Conservation (phyloP, 2,888 invertebrate species). For the Marronus borbonicus region DNA sequence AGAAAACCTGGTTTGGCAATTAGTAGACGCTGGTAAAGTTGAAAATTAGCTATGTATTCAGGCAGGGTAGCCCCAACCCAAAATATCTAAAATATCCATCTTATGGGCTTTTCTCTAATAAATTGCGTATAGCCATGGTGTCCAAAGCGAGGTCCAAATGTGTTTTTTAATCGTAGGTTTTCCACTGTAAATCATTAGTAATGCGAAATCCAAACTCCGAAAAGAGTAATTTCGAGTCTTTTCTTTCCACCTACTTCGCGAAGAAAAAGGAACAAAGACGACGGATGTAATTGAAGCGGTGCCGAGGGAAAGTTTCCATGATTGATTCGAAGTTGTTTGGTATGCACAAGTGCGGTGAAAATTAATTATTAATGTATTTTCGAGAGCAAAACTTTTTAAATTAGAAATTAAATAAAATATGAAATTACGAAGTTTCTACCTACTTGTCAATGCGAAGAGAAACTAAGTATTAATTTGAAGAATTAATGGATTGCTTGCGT, state of each 20-base stretch:
- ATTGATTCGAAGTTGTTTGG: constrained; percentile 14
- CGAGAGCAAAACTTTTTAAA: constrained; percentile 9
- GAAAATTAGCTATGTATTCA: too few relatives aligned
- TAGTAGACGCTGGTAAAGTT: too few relatives aligned
- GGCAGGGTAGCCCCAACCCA: too few relatives aligned
- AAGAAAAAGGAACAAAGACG: neutral
- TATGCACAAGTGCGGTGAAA: constrained; percentile 1
- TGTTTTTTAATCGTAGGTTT: constrained; percentile 4
- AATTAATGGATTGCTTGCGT: too few relatives aligned
- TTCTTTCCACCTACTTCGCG: constrained; percentile 17
- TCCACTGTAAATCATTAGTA: constrained; percentile 20
- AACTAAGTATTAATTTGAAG: neutral
- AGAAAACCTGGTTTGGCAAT: too few relatives aligned
- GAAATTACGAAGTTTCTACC: neutral
- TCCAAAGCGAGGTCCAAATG: too few relatives aligned
- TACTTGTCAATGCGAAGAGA: neutral
- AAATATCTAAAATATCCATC: too few relatives aligned
- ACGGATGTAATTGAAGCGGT: constrained; percentile 34
- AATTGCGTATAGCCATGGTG: too few relatives aligned
- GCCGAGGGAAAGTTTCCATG: constrained; percentile 32
- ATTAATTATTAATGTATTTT: constrained; percentile 36
- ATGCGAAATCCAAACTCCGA: constrained; percentile 2
- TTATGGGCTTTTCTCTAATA: too few relatives aligned
- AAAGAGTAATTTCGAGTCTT: constrained; percentile 25
- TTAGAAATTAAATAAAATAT: constrained; percentile 9